Percentiles rank a stretch among this genome's conserved stretches.
phyloP scores from a whole-genome alignment of 2,888 invertebrate genomes.

The Ischnura elegans region DNA sequence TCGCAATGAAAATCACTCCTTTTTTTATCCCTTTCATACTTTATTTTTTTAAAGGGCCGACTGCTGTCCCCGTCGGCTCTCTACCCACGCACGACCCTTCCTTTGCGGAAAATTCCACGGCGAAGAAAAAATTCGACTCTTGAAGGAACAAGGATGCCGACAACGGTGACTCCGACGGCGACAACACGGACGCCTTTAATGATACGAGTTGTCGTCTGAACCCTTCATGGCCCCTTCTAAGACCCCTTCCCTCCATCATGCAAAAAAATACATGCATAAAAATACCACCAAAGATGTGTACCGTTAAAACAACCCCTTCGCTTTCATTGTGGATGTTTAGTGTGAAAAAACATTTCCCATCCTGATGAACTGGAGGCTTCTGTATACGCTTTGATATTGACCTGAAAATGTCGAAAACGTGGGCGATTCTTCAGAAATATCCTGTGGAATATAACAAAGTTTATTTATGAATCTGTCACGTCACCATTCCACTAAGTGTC shows the following conservation, averaged over 20 bases:
- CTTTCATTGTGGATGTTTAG: background rate
- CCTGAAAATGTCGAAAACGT: no score
- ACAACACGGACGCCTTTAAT: conserved; percentile 22
- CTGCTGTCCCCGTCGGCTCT: background rate
- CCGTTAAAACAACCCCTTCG: background rate
- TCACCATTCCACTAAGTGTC: no score
- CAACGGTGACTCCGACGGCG: background rate
- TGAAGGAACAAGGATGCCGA: background rate
- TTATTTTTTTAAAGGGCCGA: background rate
- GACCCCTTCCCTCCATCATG: background rate
- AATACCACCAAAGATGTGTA: background rate
- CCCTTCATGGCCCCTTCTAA: background rate
- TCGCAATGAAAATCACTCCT: background rate
- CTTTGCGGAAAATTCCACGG: conserved; percentile 1
- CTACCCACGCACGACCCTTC: background rate
- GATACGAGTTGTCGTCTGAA: background rate
- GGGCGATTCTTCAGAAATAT: no score
- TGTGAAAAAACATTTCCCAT: no score
- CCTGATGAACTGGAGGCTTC: no score
- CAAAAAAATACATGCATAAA: background rate
- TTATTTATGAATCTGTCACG: no score
- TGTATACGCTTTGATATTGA: no score
- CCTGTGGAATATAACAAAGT: no score
- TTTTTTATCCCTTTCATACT: background rate
- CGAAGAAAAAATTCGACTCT: background rate